phyloP scores from a whole-genome alignment of 2,797 vertebrate species.

The Chaenodraco wilsoni region DNA sequence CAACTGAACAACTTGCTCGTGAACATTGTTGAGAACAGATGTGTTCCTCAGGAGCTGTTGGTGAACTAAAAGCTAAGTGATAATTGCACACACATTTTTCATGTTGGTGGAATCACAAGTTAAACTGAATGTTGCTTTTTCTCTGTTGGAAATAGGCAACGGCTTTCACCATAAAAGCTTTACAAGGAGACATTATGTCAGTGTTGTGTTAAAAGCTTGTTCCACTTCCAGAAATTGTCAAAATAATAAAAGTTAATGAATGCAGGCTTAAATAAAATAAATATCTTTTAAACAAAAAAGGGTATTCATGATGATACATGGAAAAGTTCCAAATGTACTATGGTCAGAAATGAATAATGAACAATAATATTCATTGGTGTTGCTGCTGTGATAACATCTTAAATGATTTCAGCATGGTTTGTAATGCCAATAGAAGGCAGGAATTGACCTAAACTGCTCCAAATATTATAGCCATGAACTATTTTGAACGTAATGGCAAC shows the following conservation, averaged over 20 bases:
- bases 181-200: neutral
- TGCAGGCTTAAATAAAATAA: too few relatives aligned
- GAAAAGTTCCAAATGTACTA: neutral
- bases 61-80: neutral
- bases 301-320: too few relatives aligned
- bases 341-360: neutral
- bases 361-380: neutral
- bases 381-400: neutral
- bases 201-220: neutral
- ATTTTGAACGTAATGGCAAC: conserved; percentile 24
- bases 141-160: neutral
- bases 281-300: too few relatives aligned
- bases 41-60: neutral
- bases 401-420: neutral
- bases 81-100: neutral
- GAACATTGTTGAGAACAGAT: neutral
- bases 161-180: neutral
- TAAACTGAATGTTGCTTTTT: neutral
- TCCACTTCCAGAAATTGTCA: too few relatives aligned
- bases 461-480: neutral
- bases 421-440: neutral
- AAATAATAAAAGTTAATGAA: too few relatives aligned
- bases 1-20: neutral
- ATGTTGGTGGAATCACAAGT: neutral
- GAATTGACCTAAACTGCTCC: conserved; percentile 1